Percentiles rank a stretch among this genome's conserved stretches.
These are phyloP conservation scores for Tribolium madens DNA, from an alignment of 1,140 invertebrate species.

Conservation along the genomic window DNA sequence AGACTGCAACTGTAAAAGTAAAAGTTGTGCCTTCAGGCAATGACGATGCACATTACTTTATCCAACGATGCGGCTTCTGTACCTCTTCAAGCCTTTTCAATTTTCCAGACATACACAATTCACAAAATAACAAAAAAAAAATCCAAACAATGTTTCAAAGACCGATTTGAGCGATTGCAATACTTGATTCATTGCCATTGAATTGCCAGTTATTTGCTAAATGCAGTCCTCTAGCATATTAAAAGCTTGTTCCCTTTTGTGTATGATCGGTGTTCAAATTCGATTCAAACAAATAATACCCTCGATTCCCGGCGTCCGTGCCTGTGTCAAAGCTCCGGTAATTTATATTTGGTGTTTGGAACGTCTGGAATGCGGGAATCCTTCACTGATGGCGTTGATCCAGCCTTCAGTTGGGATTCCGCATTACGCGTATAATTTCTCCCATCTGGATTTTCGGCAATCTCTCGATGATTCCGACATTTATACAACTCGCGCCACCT, in stretches of 20 bases:
- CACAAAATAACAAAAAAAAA: no score
- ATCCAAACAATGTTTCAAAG: no score
- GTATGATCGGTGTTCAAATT: slow-evolving; percentile 14
- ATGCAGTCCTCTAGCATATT: not conserved
- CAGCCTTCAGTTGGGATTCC: slow-evolving; percentile 20
- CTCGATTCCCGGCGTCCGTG: not conserved
- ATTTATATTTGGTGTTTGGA: slow-evolving; percentile 18
- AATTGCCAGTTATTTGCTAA: no score
- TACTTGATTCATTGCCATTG: no score
- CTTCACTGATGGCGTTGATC: slow-evolving; percentile 22
- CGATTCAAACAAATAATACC: slow-evolving; percentile 5
- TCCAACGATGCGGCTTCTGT: not conserved
- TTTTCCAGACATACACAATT: not conserved
- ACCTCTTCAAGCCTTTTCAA: not conserved
- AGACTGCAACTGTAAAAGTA: not conserved
- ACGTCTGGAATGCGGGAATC: slow-evolving; percentile 25
- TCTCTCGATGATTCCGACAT: not conserved
- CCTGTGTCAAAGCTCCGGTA: slow-evolving; percentile 31
- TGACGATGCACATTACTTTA: not conserved
- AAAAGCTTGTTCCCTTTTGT: slow-evolving; percentile 12
- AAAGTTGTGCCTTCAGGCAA: not conserved
- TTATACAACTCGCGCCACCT: no score
- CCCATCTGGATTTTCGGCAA: slow-evolving; percentile 1
- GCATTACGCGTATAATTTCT: slow-evolving; percentile 3
- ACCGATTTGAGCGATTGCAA: no score